Conservation (phyloP, 92 coral and sea anemone genomes). For the Metridium senile region DNA sequence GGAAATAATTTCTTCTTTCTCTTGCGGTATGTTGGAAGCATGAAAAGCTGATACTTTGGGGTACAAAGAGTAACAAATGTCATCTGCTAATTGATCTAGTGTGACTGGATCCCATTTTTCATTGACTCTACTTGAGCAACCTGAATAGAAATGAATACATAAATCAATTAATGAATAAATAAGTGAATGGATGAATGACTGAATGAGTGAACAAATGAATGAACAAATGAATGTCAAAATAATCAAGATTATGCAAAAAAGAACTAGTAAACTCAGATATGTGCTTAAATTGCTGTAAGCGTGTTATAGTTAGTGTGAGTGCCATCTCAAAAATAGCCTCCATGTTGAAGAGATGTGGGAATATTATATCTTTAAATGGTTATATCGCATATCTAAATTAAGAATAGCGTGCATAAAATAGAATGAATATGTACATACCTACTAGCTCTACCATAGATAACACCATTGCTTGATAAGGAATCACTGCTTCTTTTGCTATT, state of each 20-base stretch:
- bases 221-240: background rate
- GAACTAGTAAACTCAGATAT: too few species aligned
- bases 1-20: slow-evolving; percentile 13
- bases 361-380: too few species aligned
- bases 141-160: slow-evolving; percentile 1
- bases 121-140: slow-evolving; percentile 23
- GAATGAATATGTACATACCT: slow-evolving; percentile 34
- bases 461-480: slow-evolving; percentile 41
- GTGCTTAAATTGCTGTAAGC: too few species aligned
- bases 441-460: slow-evolving; percentile 4
- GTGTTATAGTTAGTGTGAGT: too few species aligned
- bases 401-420: background rate
- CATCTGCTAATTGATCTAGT: slow-evolving; percentile 27
- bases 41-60: slow-evolving; percentile 43
- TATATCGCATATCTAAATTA: too few species aligned
- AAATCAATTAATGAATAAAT: background rate
- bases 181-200: background rate
- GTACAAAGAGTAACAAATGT: slow-evolving; percentile 28
- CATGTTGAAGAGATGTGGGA: too few species aligned
- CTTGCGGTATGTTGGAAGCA: slow-evolving; percentile 11
- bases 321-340: too few species aligned
- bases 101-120: slow-evolving; percentile 20
- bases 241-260: too few species aligned
- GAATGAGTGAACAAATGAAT: background rate
- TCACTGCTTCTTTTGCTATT: background rate